A percentile compares a stretch with the other conserved stretches of the same genome.
phyloP scores from a whole-genome alignment of 2,888 invertebrate species.

The Habrosyne pyritoides region DNA sequence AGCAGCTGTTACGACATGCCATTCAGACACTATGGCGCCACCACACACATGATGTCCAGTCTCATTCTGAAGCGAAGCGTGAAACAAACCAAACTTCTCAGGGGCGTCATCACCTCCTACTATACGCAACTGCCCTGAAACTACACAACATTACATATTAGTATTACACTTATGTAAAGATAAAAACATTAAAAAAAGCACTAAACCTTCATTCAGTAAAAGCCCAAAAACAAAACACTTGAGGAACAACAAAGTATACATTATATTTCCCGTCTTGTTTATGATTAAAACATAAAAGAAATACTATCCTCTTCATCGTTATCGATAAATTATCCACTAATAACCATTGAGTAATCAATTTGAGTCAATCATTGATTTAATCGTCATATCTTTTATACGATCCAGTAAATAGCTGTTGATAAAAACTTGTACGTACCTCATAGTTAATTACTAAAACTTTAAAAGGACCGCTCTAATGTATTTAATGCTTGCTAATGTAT shows the following conservation, averaged over 20 bases:
- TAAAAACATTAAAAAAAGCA: not conserved
- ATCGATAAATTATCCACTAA: slow-evolving; percentile 6
- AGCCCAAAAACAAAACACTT: not conserved
- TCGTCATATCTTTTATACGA: slow-evolving; percentile 12
- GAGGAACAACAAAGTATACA: slow-evolving; percentile 1
- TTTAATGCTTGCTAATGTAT: not conserved
- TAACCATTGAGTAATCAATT: slow-evolving; percentile 14
- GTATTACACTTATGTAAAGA: not conserved
- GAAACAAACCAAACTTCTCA: slow-evolving; percentile 54
- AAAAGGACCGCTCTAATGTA: not conserved
- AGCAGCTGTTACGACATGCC: slow-evolving; percentile 65
- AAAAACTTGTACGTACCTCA: not conserved
- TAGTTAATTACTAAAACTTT: not conserved
- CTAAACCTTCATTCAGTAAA: slow-evolving; percentile 1
- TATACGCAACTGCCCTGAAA: slow-evolving; percentile 49
- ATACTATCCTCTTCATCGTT: not conserved
- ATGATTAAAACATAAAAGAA: not conserved
- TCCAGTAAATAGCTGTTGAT: slow-evolving; percentile 8
- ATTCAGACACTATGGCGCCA: slow-evolving; percentile 63
- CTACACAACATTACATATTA: slow-evolving; percentile 8
- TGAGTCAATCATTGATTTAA: slow-evolving; percentile 15
- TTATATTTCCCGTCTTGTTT: not conserved
- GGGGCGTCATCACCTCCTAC: slow-evolving; percentile 66
- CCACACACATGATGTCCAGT: slow-evolving; percentile 72
- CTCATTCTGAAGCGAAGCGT: slow-evolving; percentile 70